phyloP scores from a whole-genome alignment of 2,888 invertebrate species.

The Drosophila sordidapex region DNA sequence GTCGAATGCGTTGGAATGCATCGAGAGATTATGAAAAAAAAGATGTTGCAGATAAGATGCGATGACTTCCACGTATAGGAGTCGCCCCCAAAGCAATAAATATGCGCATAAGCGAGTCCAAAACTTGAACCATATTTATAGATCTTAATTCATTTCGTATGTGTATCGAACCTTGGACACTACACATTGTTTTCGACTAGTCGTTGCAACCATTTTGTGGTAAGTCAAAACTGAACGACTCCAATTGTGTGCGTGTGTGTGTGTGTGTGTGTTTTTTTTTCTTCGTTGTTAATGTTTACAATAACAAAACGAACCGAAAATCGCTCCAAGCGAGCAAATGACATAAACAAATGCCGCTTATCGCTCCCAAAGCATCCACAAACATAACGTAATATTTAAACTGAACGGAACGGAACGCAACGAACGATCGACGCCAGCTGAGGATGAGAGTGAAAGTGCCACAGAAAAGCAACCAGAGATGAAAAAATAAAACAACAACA shows the following conservation, averaged over 20 bases:
- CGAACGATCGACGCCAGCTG: constrained; percentile 45
- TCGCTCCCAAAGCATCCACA: constrained; percentile 42
- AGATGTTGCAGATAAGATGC: constrained; percentile 7
- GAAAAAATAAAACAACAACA: constrained; percentile 44
- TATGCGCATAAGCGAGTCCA: too few relatives aligned
- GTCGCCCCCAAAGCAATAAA: constrained; percentile 36
- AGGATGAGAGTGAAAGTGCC: constrained; percentile 75
- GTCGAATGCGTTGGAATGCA: constrained; percentile 7
- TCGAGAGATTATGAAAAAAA: constrained; percentile 20
- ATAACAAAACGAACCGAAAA: constrained; percentile 39
- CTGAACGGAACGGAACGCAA: constrained; percentile 25
- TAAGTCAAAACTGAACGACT: constrained; percentile 6
- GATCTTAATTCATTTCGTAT: constrained; percentile 4
- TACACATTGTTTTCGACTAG: constrained; percentile 21
- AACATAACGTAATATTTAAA: constrained; percentile 71
- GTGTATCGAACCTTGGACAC: constrained; percentile 60
- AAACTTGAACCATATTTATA: constrained; percentile 24
- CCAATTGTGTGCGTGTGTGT: constrained; percentile 2
- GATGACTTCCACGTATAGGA: background rate
- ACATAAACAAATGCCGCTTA: constrained; percentile 67
- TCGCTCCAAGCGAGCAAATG: constrained; percentile 40
- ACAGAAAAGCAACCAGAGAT: constrained; percentile 44
- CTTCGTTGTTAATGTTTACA: constrained; percentile 63
- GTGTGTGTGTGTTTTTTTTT: constrained; percentile 18
- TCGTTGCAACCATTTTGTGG: constrained; percentile 27